Conservation (phyloP, 2,888 invertebrate species). For the Tridacna crocea region DNA sequence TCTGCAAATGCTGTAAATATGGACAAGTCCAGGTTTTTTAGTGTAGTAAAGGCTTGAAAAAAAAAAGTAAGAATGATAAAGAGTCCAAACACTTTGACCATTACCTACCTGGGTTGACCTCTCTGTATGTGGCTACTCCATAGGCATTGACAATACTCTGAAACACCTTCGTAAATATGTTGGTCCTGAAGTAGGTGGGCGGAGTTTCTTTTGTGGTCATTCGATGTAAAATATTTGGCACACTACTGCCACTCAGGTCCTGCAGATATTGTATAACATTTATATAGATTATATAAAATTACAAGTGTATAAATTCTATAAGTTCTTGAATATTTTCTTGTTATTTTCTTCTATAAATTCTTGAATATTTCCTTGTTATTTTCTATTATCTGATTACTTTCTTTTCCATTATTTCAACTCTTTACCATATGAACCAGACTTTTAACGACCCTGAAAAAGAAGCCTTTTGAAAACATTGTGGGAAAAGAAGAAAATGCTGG, state of each 20-base stretch:
- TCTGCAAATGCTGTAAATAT: no score
- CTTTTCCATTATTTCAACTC: no score
- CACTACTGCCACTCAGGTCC: slow-evolving; percentile 97
- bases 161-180: slow-evolving; percentile 98
- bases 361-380: no score
- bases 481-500: no score
- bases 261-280: slow-evolving; percentile 83
- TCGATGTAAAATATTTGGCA: slow-evolving; percentile 97
- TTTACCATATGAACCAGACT: no score
- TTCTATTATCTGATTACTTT: neutral
- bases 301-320: no score
- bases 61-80: no score
- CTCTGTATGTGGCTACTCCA: slow-evolving; percentile 97
- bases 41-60: no score
- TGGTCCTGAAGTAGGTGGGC: slow-evolving; percentile 97
- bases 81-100: neutral
- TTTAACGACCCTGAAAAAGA: no score
- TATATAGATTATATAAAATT: neutral
- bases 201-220: slow-evolving; percentile 94
- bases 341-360: neutral
- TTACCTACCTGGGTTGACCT: slow-evolving; percentile 95
- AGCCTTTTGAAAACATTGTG: no score
- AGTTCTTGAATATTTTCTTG: no score
- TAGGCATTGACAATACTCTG: slow-evolving; percentile 98
- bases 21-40: no score